These are phyloP conservation scores for Archivesica marissinica DNA, from an alignment of 1,140 invertebrate species.

Conservation along the genomic window DNA sequence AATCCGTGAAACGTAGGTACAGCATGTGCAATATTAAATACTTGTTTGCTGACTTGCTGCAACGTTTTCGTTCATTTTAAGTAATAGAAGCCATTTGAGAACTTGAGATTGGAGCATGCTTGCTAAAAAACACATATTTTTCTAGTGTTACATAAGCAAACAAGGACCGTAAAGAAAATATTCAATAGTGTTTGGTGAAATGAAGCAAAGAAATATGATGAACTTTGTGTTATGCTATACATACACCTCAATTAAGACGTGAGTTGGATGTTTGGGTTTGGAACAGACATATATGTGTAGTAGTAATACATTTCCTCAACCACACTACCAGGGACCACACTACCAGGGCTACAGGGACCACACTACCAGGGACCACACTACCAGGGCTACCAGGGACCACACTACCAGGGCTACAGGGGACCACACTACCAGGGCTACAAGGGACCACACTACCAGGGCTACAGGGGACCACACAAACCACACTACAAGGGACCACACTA, in stretches of 20 bases:
- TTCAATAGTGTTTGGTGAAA: background rate
- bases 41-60: slow-evolving; percentile 22
- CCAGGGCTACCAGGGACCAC: too few species aligned
- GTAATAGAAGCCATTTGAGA: background rate
- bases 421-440: too few species aligned
- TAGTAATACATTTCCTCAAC: too few species aligned
- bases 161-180: background rate
- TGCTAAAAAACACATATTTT: slow-evolving; percentile 3
- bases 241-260: background rate
- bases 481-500: too few species aligned
- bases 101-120: background rate
- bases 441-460: too few species aligned
- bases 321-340: background rate
- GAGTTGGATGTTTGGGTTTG: too few species aligned
- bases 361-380: background rate
- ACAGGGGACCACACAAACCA: too few species aligned
- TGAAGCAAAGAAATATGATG: slow-evolving; percentile 3
- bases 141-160: slow-evolving; percentile 6
- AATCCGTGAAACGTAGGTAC: slow-evolving; percentile 20
- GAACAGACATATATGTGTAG: too few species aligned
- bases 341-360: background rate
- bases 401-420: too few species aligned
- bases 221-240: background rate
- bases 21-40: slow-evolving; percentile 17
- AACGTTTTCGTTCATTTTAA: slow-evolving; percentile 13